Percentiles rank a stretch among this genome's conserved stretches.
Evolutionary conservation across 1,140 invertebrate genomes (phyloP).

Genomic region (Leptinotarsa lineolata): DNA sequence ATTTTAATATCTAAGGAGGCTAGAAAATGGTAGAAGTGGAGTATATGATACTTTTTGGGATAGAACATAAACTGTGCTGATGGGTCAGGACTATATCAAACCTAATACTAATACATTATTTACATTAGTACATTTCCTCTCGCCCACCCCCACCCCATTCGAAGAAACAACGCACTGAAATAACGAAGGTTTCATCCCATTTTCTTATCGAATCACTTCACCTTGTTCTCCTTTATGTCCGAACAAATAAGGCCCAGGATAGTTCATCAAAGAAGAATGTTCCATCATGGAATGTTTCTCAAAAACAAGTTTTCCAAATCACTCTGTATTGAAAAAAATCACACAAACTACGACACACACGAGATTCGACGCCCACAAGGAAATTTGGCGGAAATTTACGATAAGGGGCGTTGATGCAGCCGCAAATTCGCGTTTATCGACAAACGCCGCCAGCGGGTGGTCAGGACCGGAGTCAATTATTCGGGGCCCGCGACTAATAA

Average conservation of each 20-base stretch:
- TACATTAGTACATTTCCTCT: no score
- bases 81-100: no score
- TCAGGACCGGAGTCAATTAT: not conserved
- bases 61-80: no score
- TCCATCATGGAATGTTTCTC: not conserved
- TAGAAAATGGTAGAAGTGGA: no score
- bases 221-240: not conserved
- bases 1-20: no score
- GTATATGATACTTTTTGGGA: no score
- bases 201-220: not conserved
- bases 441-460: not conserved
- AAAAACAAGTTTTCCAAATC: no score
- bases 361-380: not conserved
- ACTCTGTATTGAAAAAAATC: not conserved
- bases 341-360: slow-evolving; percentile 2
- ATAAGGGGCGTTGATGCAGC: not conserved
- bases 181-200: no score
- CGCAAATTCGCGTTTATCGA: not conserved
- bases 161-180: no score
- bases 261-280: not conserved
- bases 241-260: not conserved
- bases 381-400: not conserved
- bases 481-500: no score
- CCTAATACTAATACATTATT: no score
- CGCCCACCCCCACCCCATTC: no score